Conservation (phyloP, 2,113 vertebrate species). For the Otis tarda region DNA sequence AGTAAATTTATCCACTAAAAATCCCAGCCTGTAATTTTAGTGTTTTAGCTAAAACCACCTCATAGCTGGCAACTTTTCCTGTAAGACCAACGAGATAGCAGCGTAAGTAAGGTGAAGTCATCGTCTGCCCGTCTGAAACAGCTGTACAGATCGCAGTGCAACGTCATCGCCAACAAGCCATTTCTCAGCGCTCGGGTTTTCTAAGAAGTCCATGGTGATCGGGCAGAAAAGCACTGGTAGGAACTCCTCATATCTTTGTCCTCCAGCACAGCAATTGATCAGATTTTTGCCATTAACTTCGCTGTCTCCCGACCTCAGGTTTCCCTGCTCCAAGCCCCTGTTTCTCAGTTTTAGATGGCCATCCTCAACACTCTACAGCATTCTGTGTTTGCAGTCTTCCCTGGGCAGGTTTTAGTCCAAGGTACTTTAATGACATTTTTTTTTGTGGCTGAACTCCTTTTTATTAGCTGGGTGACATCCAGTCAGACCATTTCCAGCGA, state of each 20-base stretch:
- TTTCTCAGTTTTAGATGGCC: neutral
- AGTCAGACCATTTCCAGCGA: conserved; percentile 20
- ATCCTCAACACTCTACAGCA: neutral
- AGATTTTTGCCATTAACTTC: neutral
- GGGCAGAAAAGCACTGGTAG: neutral
- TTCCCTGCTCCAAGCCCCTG: neutral
- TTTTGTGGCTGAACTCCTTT: neutral
- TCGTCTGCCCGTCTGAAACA: neutral
- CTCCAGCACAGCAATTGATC: neutral
- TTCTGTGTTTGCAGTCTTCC: neutral
- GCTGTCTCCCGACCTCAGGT: neutral
- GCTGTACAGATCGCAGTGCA: neutral
- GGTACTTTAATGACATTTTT: neutral
- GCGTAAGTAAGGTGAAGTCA: neutral
- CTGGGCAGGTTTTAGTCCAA: neutral
- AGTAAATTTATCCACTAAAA: conserved; percentile 36
- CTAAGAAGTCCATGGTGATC: neutral
- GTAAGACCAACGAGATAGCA: neutral
- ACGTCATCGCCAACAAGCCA: neutral
- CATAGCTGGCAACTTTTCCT: neutral
- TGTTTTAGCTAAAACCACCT: neutral
- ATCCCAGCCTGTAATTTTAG: neutral
- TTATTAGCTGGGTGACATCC: conserved; percentile 2
- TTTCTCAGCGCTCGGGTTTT: neutral
- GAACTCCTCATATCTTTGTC: neutral